Evolutionary conservation across 1,140 invertebrate species (phyloP).

Genomic region (Notospermus geniculatus): DNA sequence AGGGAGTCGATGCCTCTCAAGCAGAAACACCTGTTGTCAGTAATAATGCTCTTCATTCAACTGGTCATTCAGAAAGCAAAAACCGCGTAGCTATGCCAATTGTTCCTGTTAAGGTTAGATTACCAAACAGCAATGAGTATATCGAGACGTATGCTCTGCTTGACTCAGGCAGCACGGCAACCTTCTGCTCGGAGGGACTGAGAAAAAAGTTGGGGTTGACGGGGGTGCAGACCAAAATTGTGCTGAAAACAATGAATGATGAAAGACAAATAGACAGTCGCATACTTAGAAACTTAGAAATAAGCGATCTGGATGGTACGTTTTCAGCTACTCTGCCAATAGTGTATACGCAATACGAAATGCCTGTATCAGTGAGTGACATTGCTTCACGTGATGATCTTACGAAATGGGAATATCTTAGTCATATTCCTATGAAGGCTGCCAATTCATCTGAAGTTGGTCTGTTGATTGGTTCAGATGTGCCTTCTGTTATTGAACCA

Average conservation of each 20-base stretch:
- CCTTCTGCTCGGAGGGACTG: not conserved
- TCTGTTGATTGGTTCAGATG: slow-evolving; percentile 10
- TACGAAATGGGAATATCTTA: slow-evolving; percentile 8
- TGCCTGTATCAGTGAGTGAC: slow-evolving; percentile 6
- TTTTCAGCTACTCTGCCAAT: not conserved
- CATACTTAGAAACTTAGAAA: not conserved
- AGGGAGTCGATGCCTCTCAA: too few relatives aligned
- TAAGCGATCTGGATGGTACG: not conserved
- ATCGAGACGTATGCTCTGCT: not conserved
- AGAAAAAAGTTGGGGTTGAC: not conserved
- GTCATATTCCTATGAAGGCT: not conserved
- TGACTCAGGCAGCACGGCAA: not conserved
- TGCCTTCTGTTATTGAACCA: too few relatives aligned
- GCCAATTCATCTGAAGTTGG: slow-evolving; percentile 7
- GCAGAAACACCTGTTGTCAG: too few relatives aligned
- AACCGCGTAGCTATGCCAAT: not conserved
- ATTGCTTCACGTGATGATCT: not conserved
- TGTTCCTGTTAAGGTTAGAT: not conserved
- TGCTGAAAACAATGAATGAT: not conserved
- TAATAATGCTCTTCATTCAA: not conserved
- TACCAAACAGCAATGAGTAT: not conserved
- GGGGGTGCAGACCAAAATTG: not conserved
- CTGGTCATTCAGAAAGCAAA: not conserved
- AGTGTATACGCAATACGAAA: not conserved
- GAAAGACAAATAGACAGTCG: not conserved